Conservation (phyloP, 2,888 invertebrate genomes). For the Drosophila longiperda region DNA sequence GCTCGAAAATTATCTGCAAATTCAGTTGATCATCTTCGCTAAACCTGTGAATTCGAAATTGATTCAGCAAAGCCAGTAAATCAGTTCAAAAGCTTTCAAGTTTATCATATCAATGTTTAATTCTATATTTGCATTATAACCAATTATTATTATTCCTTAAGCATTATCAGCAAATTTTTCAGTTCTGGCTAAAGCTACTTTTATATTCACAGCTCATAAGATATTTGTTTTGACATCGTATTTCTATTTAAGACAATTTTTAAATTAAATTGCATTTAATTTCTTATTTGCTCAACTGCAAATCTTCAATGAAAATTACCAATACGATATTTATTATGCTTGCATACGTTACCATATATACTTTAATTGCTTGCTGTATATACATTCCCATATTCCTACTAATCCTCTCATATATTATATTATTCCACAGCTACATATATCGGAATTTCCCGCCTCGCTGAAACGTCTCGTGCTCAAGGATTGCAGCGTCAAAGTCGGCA, state of each 20-base stretch:
- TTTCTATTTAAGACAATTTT: not conserved
- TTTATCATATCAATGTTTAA: not conserved
- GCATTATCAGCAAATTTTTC: not conserved
- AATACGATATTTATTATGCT: not conserved
- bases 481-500: slow-evolving; percentile 79
- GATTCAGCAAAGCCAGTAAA: not conserved
- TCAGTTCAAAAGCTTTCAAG: not conserved
- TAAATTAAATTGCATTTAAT: not conserved
- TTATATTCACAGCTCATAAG: not conserved
- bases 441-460: slow-evolving; percentile 88
- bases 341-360: not conserved
- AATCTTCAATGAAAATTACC: not conserved
- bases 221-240: not conserved
- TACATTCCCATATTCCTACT: not conserved
- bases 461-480: slow-evolving; percentile 86
- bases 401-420: not conserved
- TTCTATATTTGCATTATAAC: not conserved
- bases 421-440: slow-evolving; percentile 86
- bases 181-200: not conserved
- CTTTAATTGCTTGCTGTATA: too few species aligned
- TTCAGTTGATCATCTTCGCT: not conserved
- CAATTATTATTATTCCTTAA: not conserved
- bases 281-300: not conserved
- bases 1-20: not conserved
- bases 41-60: not conserved